Conservation (phyloP, 2,888 invertebrate species). For the Phengaris arion region DNA sequence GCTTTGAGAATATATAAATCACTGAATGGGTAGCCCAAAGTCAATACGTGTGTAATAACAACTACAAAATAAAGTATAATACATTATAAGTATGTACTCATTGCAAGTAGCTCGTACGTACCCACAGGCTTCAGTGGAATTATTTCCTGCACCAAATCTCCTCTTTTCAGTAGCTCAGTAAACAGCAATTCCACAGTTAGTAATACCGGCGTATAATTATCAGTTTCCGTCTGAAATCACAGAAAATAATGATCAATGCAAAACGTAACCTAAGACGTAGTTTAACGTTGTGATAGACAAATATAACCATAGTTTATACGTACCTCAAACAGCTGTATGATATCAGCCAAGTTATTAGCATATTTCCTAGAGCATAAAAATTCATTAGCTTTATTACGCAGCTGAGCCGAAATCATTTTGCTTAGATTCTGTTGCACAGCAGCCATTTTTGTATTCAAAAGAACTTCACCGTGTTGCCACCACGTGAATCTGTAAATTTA, state of each 20-base stretch:
- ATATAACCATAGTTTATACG: slow-evolving; percentile 34
- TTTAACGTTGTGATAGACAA: slow-evolving; percentile 36
- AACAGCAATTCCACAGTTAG: slow-evolving; percentile 86
- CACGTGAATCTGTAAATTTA: not conserved
- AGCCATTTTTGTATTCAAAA: slow-evolving; percentile 73
- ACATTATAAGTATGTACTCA: not conserved
- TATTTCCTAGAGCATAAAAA: slow-evolving; percentile 83
- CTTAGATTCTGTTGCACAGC: slow-evolving; percentile 63
- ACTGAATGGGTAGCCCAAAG: not conserved
- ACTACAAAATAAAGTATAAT: not conserved
- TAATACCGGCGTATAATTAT: slow-evolving; percentile 79
- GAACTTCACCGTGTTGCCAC: slow-evolving; percentile 32
- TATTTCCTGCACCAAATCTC: slow-evolving; percentile 82
- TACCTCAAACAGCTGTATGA: slow-evolving; percentile 85
- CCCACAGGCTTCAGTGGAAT: slow-evolving; percentile 79
- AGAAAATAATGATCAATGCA: slow-evolving; percentile 48
- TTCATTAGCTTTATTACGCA: slow-evolving; percentile 84
- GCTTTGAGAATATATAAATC: not conserved
- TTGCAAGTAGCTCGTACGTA: slow-evolving; percentile 46
- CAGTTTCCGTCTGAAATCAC: slow-evolving; percentile 65
- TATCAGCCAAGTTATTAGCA: slow-evolving; percentile 83
- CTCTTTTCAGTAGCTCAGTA: slow-evolving; percentile 82
- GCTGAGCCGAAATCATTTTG: slow-evolving; percentile 82
- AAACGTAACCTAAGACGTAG: slow-evolving; percentile 45
- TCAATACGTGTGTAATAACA: not conserved